These are phyloP conservation scores for Rhegmatorhina hoffmannsi DNA, from an alignment of 2,113 vertebrate genomes.

Conservation along the genomic window DNA sequence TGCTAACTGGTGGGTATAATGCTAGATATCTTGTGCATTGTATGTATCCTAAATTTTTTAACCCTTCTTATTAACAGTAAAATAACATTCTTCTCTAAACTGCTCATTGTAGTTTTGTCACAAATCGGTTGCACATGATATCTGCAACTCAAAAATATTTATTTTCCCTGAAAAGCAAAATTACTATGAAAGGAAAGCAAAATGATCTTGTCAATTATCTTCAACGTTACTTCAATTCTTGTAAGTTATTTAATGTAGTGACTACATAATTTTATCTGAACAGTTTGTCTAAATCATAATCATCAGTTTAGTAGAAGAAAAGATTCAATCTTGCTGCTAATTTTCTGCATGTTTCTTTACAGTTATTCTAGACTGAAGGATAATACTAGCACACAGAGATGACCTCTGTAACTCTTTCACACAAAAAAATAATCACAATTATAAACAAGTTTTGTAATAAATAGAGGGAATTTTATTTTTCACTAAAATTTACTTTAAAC, in stretches of 20 bases:
- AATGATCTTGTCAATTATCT: not conserved
- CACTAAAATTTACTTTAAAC: not conserved
- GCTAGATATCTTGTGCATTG: not conserved
- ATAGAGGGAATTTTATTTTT: not conserved
- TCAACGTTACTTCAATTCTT: not conserved
- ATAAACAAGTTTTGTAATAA: not conserved
- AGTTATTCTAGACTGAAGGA: not conserved
- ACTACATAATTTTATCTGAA: not conserved
- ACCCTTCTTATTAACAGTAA: not conserved
- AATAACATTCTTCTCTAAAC: not conserved
- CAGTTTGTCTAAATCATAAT: not conserved
- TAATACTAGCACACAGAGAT: not conserved
- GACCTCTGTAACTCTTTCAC: not conserved
- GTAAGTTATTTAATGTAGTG: not conserved
- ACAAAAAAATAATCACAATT: not conserved
- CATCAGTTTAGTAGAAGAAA: not conserved
- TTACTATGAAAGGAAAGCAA: not conserved
- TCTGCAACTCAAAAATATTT: not conserved
- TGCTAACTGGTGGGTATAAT: not conserved
- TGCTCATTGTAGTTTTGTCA: not conserved
- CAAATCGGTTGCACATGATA: fast-evolving
- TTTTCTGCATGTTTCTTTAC: not conserved
- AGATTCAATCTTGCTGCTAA: not conserved
- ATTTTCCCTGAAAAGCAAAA: not conserved
- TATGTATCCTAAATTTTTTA: not conserved